phyloP scores from a whole-genome alignment of 2,888 invertebrate genomes.

The Tuberolachnus salignus region DNA sequence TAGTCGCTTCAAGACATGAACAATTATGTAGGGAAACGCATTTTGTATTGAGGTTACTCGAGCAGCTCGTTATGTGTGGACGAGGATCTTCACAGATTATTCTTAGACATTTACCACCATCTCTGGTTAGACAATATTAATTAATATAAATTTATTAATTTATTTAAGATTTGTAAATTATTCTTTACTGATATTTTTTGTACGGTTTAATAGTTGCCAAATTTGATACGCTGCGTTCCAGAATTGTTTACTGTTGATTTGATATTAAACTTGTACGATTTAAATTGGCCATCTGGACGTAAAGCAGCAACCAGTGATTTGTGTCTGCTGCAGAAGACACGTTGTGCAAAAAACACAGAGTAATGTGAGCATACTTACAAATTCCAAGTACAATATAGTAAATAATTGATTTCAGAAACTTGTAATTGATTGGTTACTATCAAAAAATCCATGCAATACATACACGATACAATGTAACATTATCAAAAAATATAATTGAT shows the following conservation, averaged over 20 bases:
- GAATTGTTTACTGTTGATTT: slow-evolving; percentile 77
- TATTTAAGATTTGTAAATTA: neutral
- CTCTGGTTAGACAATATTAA: slow-evolving; percentile 66
- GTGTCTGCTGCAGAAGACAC: slow-evolving; percentile 81
- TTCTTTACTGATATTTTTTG: neutral
- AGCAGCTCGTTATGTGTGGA: slow-evolving; percentile 77
- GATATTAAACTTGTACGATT: slow-evolving; percentile 79
- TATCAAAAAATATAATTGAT: too few relatives aligned
- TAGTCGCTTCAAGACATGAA: slow-evolving; percentile 61
- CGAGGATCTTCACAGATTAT: slow-evolving; percentile 74
- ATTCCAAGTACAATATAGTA: neutral
- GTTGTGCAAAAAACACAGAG: slow-evolving; percentile 41
- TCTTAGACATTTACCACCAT: slow-evolving; percentile 74
- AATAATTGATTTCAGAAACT: neutral
- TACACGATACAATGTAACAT: too few relatives aligned
- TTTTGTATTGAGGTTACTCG: slow-evolving; percentile 80
- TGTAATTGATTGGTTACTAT: neutral
- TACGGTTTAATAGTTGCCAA: slow-evolving; percentile 69
- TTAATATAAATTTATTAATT: slow-evolving; percentile 4
- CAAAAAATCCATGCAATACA: neutral
- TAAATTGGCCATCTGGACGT: slow-evolving; percentile 75
- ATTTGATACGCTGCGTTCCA: slow-evolving; percentile 79
- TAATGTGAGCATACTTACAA: slow-evolving; percentile 5
- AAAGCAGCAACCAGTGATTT: slow-evolving; percentile 86
- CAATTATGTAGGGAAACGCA: slow-evolving; percentile 78